Conservation (phyloP, 2,888 invertebrate genomes). For the Scaeva pyrastri region DNA sequence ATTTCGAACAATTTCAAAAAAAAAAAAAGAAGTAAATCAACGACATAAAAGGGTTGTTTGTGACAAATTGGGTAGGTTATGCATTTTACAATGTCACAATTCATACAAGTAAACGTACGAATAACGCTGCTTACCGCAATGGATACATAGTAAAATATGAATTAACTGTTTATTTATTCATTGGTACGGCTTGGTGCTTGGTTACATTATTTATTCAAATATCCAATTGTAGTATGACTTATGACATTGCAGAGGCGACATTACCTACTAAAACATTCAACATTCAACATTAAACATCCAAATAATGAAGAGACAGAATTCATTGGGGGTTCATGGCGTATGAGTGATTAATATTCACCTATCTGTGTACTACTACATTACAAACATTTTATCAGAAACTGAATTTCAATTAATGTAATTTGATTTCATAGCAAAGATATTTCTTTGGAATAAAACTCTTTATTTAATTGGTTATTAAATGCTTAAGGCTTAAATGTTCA, state of each 20-base stretch:
- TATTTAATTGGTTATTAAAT: not conserved
- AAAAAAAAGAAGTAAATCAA: not conserved
- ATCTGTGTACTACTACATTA: not conserved
- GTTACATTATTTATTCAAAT: conserved; percentile 28
- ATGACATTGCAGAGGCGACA: not conserved
- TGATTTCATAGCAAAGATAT: not conserved
- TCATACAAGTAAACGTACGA: not conserved
- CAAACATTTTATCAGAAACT: not conserved
- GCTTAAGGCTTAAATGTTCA: not conserved
- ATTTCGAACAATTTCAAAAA: not conserved
- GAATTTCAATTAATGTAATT: conserved; percentile 7
- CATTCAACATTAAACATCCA: not conserved
- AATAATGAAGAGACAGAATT: not conserved
- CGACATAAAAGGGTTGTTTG: not conserved
- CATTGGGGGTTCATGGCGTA: conserved; percentile 25
- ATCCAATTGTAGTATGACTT: conserved; percentile 20
- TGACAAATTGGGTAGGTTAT: not conserved
- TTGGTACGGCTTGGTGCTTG: not conserved
- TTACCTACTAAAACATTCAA: not conserved
- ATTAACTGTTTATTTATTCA: conserved; percentile 24
- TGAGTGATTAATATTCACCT: conserved; percentile 23
- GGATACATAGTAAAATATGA: conserved; percentile 26
- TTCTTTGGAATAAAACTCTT: not conserved
- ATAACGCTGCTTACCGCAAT: not conserved
- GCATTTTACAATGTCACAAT: not conserved